Percentiles rank a stretch among this genome's conserved stretches.
Evolutionary conservation across 2,888 invertebrate species (phyloP).

Genomic region (Chrysomela aeneicollis): DNA sequence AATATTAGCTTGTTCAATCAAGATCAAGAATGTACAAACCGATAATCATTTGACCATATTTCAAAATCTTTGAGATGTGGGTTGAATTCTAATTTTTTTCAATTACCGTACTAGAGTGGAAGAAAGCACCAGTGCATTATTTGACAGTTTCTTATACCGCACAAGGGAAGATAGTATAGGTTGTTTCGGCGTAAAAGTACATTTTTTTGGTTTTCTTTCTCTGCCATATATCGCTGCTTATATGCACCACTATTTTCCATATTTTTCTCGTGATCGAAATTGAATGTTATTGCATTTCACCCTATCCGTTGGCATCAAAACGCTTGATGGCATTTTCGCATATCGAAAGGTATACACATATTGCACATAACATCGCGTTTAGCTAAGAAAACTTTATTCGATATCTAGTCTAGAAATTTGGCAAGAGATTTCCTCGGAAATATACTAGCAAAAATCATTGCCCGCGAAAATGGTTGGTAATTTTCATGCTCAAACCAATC

Average conservation of each 20-base stretch:
- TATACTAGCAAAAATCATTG: background rate
- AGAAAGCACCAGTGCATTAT: no score
- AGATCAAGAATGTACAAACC: no score
- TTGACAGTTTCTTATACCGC: no score
- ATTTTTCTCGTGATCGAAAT: constrained; percentile 25
- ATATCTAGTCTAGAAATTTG: background rate
- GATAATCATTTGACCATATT: no score
- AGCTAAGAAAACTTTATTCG: background rate
- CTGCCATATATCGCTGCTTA: background rate
- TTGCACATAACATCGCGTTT: background rate
- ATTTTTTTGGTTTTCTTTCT: no score
- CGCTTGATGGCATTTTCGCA: background rate
- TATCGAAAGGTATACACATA: background rate
- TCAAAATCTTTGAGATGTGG: no score
- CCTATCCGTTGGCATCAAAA: background rate
- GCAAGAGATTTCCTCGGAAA: background rate
- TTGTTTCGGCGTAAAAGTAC: no score
- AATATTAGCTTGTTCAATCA: no score
- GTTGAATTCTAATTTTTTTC: no score
- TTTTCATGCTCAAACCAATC: no score
- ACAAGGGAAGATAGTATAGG: no score
- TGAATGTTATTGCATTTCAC: constrained; percentile 16
- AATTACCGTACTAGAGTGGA: no score
- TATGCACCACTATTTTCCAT: constrained; percentile 1
- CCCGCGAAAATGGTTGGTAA: background rate